A percentile compares a stretch with the other conserved stretches of the same genome.
phyloP scores from a whole-genome alignment of 2,888 invertebrate species.

The Beris morrisii region DNA sequence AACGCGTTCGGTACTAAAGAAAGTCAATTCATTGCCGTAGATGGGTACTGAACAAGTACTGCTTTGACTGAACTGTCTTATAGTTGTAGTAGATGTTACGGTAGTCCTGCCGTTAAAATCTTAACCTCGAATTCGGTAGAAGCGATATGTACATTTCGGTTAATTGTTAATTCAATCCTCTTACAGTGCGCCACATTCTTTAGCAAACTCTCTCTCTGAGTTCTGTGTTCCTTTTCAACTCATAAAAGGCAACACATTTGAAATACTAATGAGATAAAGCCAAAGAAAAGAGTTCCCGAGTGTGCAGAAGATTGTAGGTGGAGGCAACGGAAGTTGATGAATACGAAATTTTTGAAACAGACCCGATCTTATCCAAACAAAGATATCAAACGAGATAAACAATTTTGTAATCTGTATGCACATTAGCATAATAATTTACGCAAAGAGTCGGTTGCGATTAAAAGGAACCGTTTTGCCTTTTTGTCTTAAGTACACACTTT shows the following conservation, averaged over 20 bases:
- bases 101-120: neutral
- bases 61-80: too few relatives aligned
- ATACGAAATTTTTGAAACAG: constrained; percentile 12
- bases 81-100: too few relatives aligned
- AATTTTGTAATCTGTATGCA: constrained; percentile 25
- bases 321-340: constrained; percentile 18
- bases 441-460: constrained; percentile 3
- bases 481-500: neutral
- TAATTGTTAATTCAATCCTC: constrained; percentile 29
- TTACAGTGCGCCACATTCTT: constrained; percentile 3
- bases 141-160: neutral
- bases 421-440: constrained; percentile 28
- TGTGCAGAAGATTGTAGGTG: too few relatives aligned
- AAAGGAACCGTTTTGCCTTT: neutral
- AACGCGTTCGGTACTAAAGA: too few relatives aligned
- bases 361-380: neutral
- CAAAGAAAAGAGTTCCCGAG: neutral
- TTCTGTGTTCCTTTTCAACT: constrained; percentile 19
- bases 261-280: constrained; percentile 26
- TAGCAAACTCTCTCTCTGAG: neutral
- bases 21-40: too few relatives aligned
- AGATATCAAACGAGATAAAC: constrained; percentile 24
- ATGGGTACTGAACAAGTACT: too few relatives aligned
- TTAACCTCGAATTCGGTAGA: neutral
- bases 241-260: constrained; percentile 16